Percentiles rank a stretch among this genome's conserved stretches.
These are phyloP conservation scores for Xylophagus ater DNA, from an alignment of 2,888 invertebrate species.

Conservation along the genomic window DNA sequence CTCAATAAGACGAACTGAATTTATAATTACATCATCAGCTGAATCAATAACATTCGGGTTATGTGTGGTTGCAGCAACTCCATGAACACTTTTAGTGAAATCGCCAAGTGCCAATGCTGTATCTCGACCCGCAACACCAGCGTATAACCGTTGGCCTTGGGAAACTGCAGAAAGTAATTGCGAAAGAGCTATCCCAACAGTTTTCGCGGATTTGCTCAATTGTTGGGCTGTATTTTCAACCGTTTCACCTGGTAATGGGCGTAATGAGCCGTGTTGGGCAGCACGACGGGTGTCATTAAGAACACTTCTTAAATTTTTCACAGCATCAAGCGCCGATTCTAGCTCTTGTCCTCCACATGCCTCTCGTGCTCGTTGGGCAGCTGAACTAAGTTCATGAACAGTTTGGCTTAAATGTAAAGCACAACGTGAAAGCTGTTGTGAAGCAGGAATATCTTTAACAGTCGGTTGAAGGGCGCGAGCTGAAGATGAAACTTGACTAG, in stretches of 20 bases:
- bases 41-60: slow-evolving; percentile 53
- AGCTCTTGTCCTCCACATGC: slow-evolving; percentile 75
- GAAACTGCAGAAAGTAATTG: slow-evolving; percentile 77
- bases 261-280: slow-evolving; percentile 56
- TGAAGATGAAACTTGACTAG: slow-evolving; percentile 60
- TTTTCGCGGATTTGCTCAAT: slow-evolving; percentile 47
- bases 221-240: slow-evolving; percentile 44
- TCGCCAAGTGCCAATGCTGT: slow-evolving; percentile 66
- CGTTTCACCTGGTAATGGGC: slow-evolving; percentile 78
- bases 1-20: slow-evolving; percentile 65
- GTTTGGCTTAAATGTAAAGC: slow-evolving; percentile 36
- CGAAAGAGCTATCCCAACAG: slow-evolving; percentile 72
- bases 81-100: slow-evolving; percentile 62
- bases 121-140: slow-evolving; percentile 69
- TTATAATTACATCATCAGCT: slow-evolving; percentile 69
- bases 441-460: slow-evolving; percentile 63
- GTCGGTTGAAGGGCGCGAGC: slow-evolving; percentile 75
- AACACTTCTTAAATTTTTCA: slow-evolving; percentile 68
- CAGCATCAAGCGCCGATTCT: slow-evolving; percentile 74
- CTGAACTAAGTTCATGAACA: slow-evolving; percentile 43
- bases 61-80: slow-evolving; percentile 60
- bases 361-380: slow-evolving; percentile 56
- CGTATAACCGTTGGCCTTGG: slow-evolving; percentile 68
- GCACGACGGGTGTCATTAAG: slow-evolving; percentile 69
- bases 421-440: slow-evolving; percentile 51